A percentile compares a stretch with the other conserved stretches of the same genome.
These are phyloP conservation scores for Arizona elegans DNA, from an alignment of 2,113 vertebrate genomes.

Conservation along the genomic window DNA sequence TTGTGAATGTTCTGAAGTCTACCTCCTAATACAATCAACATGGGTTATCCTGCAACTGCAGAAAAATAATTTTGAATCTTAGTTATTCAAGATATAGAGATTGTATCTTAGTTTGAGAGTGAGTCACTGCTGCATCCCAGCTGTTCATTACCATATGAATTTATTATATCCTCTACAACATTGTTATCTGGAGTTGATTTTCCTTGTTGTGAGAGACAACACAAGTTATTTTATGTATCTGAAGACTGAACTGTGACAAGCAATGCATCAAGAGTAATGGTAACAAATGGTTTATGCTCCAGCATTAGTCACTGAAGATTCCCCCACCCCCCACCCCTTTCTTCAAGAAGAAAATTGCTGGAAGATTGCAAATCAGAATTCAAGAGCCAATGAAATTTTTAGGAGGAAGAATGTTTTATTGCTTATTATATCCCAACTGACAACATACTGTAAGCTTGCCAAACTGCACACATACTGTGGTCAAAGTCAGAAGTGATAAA, in stretches of 20 bases:
- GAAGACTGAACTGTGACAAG: slow-evolving; percentile 62
- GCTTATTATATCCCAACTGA: not conserved
- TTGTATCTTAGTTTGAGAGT: slow-evolving; percentile 63
- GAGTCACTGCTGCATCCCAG: slow-evolving; percentile 69
- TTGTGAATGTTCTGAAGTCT: not conserved
- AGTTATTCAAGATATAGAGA: slow-evolving; percentile 14
- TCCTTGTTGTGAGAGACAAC: slow-evolving; percentile 63
- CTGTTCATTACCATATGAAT: slow-evolving; percentile 80
- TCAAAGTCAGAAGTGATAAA: not conserved
- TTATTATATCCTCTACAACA: slow-evolving; percentile 64
- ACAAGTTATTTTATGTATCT: slow-evolving; percentile 71
- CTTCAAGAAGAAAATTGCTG: not conserved
- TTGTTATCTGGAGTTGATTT: slow-evolving; percentile 64
- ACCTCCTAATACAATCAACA: slow-evolving; percentile 31
- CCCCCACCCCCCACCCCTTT: not conserved
- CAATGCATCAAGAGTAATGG: slow-evolving; percentile 63
- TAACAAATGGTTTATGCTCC: slow-evolving; percentile 42
- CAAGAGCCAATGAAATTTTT: slow-evolving; percentile 1
- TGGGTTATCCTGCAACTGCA: slow-evolving; percentile 59
- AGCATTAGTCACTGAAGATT: slow-evolving; percentile 37
- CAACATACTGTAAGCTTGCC: not conserved
- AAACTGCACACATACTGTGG: not conserved
- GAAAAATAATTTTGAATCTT: slow-evolving; percentile 66
- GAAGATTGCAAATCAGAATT: slow-evolving; percentile 31
- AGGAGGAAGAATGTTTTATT: not conserved